Base-by-base conservation (phyloP, 2,888 invertebrate species). In the Eupithecia abbreviata region DNA sequence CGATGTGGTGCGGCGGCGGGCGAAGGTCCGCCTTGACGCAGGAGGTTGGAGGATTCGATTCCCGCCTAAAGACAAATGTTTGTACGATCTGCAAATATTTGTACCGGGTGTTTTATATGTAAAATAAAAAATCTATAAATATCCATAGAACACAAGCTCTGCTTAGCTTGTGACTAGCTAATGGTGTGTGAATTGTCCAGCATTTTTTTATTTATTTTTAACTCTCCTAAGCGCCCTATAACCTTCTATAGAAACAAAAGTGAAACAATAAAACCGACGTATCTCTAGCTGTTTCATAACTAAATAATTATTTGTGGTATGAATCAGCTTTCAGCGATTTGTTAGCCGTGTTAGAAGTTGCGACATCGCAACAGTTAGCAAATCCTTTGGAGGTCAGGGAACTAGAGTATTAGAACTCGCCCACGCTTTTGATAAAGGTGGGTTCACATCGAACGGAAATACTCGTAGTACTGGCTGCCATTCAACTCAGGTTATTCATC, bases 331-430 rank as follows among this genome's bases (percentile, higher is more conserved):
- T n/a, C 49, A 41, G 75, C 72, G 49, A 80, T 79, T 80, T 71
- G 77, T 79, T 70, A 80, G 69, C 66, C 55, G 66, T 75, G 58
- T 79, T 78, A 74, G 67, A 72, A 62, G 80, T 87, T 87, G 84
- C 86, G 83, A 85, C 85, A 87, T 77, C 75, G 77, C 83, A 82
- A 84, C 84, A 84, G 85, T 84, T 85, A 80, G 82, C 84, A 85
- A 84, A 87, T 85, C 83, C 83, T 73, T 67, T 90, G 86, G 89
- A 87, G 93, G 92, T 92, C 92, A 90, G 85, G 85, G 89, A 90
- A 90, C 90, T 88, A 84, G 83, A 82, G 67, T 78, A 79, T 77
- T 79, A 74, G 86, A 86, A 82, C 86, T 86, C 89, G 88, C 88
- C 90, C 86, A 88, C 89, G 80, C 84, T 84, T 79, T 82, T 84